These are phyloP conservation scores for Aphidoletes aphidimyza DNA, from an alignment of 2,888 invertebrate genomes.

Conservation along the genomic window DNA sequence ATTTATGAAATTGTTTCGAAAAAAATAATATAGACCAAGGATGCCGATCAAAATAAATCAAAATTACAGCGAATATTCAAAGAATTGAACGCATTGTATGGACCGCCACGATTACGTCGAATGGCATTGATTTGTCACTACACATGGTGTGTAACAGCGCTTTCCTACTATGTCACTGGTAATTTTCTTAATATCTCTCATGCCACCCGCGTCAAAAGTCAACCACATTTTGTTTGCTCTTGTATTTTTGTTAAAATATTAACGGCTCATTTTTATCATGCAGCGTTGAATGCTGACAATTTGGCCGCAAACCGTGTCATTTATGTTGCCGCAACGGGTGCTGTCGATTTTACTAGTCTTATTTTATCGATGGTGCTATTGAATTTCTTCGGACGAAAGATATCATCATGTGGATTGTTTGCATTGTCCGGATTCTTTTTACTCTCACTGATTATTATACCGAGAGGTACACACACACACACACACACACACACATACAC, in stretches of 20 bases:
- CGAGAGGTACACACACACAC: conserved; percentile 61
- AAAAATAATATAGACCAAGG: neutral
- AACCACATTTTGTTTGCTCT: no score
- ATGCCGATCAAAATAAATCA: conserved; percentile 56
- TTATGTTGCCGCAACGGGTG: conserved; percentile 68
- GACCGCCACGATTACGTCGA: conserved; percentile 62
- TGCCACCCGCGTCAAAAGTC: no score
- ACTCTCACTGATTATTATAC: conserved; percentile 67
- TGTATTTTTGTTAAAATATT: neutral
- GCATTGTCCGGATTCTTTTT: conserved; percentile 67
- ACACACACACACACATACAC: neutral
- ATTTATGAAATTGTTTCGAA: no score
- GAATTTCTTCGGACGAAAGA: conserved; percentile 67
- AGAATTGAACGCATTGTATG: conserved; percentile 63
- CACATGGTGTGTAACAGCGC: conserved; percentile 65
- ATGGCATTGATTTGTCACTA: conserved; percentile 66
- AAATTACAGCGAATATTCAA: conserved; percentile 58
- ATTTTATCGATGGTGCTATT: conserved; percentile 68
- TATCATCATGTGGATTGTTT: conserved; percentile 67
- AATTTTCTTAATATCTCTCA: conserved; percentile 49
- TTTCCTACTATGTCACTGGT: conserved; percentile 65
- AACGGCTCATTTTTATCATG: neutral
- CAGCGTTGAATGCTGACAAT: conserved; percentile 69
- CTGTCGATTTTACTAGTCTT: conserved; percentile 70
- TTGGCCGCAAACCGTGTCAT: conserved; percentile 68